Evolutionary conservation across 1,140 invertebrate genomes (phyloP).

Genomic region (Druon quercuslanigerum): DNA sequence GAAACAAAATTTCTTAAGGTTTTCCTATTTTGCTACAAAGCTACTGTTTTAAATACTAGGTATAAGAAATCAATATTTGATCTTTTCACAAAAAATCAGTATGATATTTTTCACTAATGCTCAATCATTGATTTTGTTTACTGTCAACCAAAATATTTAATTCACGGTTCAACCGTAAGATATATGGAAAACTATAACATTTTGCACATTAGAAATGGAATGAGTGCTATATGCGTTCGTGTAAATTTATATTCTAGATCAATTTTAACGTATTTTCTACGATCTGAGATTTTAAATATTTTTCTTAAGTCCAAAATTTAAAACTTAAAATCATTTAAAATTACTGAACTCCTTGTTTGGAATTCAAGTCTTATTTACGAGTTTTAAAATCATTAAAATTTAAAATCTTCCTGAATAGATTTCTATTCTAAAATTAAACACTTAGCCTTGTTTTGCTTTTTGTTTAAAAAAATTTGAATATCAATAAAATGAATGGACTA

Average conservation of each 20-base stretch:
- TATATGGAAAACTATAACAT: not conserved
- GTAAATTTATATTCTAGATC: too few species aligned
- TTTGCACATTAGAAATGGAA: slow-evolving; percentile 9
- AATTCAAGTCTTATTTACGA: too few species aligned
- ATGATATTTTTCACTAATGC: slow-evolving; percentile 2
- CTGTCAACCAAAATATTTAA: too few species aligned
- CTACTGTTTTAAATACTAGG: not conserved
- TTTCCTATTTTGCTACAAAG: not conserved
- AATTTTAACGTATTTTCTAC: too few species aligned
- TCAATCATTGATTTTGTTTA: not conserved
- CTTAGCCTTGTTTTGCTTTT: not conserved
- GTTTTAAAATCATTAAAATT: not conserved
- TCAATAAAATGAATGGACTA: not conserved
- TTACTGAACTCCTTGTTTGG: too few species aligned
- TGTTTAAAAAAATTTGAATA: not conserved
- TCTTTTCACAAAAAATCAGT: not conserved
- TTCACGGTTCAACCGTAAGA: not conserved
- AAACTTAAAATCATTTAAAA: too few species aligned
- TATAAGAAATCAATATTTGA: too few species aligned
- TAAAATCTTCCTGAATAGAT: not conserved
- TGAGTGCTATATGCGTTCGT: not conserved
- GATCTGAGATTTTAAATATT: too few species aligned
- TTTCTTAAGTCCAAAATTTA: too few species aligned
- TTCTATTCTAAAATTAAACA: slow-evolving; percentile 2
- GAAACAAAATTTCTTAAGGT: not conserved